Percentiles rank a stretch among this genome's conserved stretches.
These are phyloP conservation scores for Microctenopoma lineatum DNA, from an alignment of 2,797 vertebrate genomes.

Conservation along the genomic window DNA sequence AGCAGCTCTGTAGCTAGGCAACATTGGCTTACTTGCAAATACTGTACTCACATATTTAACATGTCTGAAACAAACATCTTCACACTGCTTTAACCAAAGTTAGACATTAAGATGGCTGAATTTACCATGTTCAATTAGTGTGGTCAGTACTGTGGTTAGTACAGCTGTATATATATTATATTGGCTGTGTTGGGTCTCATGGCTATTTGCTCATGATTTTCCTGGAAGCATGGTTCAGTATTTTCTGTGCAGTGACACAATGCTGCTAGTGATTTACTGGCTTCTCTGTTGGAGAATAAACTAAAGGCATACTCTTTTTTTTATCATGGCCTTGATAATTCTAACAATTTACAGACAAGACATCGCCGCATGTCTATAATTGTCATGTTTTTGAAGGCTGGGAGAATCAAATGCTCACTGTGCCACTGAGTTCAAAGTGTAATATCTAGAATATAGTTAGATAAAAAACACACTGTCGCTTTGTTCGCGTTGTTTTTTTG, in stretches of 20 bases:
- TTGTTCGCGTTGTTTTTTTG: no score
- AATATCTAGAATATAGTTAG: not conserved
- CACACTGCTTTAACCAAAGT: not conserved
- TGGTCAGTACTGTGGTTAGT: not conserved
- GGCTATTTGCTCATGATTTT: conserved; percentile 12
- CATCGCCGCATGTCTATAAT: not conserved
- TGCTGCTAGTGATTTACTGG: not conserved
- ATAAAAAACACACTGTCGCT: no score
- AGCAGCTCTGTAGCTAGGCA: conserved; percentile 30
- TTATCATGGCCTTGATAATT: not conserved
- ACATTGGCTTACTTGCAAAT: conserved; percentile 5
- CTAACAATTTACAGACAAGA: not conserved
- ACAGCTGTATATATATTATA: not conserved
- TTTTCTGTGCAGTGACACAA: not conserved
- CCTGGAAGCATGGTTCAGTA: not conserved
- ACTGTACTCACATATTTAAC: conserved; percentile 4
- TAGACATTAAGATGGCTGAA: not conserved
- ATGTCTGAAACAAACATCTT: not conserved
- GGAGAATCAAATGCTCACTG: not conserved
- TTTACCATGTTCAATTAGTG: not conserved
- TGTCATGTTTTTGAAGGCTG: not conserved
- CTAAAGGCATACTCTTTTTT: not conserved
- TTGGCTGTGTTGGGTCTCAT: conserved; percentile 9
- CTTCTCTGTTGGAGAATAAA: not conserved
- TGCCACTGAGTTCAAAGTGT: not conserved